Conservation (phyloP, 2,797 vertebrate genomes). For the Pseudochirops corinnae region DNA sequence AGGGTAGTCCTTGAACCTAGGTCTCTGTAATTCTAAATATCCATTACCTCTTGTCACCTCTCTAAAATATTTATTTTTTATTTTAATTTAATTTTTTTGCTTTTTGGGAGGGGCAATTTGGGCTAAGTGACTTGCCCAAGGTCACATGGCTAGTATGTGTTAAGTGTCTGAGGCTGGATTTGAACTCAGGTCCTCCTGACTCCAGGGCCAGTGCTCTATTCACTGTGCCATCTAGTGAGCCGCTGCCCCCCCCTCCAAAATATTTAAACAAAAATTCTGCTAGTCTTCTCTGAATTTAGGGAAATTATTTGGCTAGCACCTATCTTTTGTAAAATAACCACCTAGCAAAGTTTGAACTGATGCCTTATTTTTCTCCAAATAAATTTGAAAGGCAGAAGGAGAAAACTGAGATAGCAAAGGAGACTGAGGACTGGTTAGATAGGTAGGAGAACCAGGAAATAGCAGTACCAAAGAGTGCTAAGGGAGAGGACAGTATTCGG, state of each 20-base stretch:
- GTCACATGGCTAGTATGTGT: no score
- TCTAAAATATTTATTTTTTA: not conserved
- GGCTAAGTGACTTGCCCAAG: no score
- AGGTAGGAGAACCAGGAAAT: not conserved
- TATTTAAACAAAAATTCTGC: conserved; percentile 1
- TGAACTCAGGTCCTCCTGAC: no score
- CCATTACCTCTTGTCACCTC: not conserved
- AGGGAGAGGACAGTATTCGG: not conserved
- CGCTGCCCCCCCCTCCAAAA: not conserved
- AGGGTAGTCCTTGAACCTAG: not conserved
- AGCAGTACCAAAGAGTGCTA: not conserved
- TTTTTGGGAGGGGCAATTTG: no score
- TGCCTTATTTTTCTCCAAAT: not conserved
- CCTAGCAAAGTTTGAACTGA: not conserved
- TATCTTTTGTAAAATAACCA: not conserved
- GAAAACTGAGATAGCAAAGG: not conserved
- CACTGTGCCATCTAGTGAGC: no score
- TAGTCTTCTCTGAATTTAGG: not conserved
- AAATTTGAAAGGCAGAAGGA: not conserved
- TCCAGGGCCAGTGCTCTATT: no score
- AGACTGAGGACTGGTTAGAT: not conserved
- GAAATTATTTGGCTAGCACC: not conserved
- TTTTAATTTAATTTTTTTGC: no score
- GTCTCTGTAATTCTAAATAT: not conserved
- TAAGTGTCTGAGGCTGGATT: no score